Percentiles rank a stretch among this genome's conserved stretches.
These are phyloP conservation scores for Drosophila tristis DNA, from an alignment of 1,140 invertebrate species.

Conservation along the genomic window DNA sequence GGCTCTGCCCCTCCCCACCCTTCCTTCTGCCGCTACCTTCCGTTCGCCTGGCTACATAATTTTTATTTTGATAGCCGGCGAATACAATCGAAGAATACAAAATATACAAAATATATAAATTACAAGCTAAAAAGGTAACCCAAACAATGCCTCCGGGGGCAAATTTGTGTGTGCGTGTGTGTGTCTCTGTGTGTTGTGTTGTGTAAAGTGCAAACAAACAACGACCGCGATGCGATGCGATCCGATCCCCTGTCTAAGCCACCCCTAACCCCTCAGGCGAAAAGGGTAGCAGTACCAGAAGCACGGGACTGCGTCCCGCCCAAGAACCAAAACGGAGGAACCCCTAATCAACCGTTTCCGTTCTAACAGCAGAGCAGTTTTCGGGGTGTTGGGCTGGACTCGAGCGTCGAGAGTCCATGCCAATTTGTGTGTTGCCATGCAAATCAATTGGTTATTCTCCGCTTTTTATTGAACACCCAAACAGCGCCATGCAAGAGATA, in stretches of 20 bases:
- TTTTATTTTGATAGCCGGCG: slow-evolving; percentile 78
- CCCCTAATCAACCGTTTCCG: slow-evolving; percentile 67
- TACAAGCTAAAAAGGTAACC: slow-evolving; percentile 80
- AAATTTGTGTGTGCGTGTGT: slow-evolving; percentile 14
- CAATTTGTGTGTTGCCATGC: slow-evolving; percentile 73
- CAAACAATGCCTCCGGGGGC: slow-evolving; percentile 55
- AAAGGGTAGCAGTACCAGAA: too few relatives aligned
- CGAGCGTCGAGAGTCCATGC: slow-evolving; percentile 21
- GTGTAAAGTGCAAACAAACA: slow-evolving; percentile 75
- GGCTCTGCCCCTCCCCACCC: neutral
- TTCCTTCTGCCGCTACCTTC: neutral
- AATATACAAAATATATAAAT: slow-evolving; percentile 79
- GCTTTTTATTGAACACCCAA: slow-evolving; percentile 16
- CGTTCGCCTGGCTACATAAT: slow-evolving; percentile 55
- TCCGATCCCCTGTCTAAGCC: slow-evolving; percentile 58
- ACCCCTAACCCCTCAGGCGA: slow-evolving; percentile 44
- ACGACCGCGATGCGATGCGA: slow-evolving; percentile 22
- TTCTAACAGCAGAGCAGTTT: slow-evolving; percentile 23
- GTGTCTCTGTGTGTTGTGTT: slow-evolving; percentile 17
- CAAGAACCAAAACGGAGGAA: slow-evolving; percentile 40
- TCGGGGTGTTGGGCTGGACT: slow-evolving; percentile 8
- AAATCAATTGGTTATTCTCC: slow-evolving; percentile 65
- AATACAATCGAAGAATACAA: slow-evolving; percentile 75
- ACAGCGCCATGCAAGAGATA: slow-evolving; percentile 17
- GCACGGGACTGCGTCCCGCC: slow-evolving; percentile 40